Evolutionary conservation across 2,888 invertebrate genomes (phyloP).

Genomic region (Scelioninae gen. 1): DNA sequence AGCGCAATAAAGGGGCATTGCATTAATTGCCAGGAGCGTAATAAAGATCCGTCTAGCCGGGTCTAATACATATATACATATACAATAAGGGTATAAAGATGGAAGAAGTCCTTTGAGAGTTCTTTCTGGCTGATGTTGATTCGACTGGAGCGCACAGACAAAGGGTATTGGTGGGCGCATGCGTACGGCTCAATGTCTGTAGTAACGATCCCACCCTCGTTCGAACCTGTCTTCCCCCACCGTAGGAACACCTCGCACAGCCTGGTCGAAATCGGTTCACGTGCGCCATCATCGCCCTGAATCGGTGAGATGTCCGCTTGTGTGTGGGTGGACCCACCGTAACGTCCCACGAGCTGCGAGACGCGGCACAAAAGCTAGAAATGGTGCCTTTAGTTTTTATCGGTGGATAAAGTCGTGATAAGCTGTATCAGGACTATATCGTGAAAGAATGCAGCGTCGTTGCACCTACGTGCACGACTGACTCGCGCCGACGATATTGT

Average conservation of each 20-base stretch:
- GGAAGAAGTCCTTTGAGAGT: slow-evolving; percentile 80
- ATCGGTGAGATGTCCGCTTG: slow-evolving; percentile 44
- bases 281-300: slow-evolving; percentile 58
- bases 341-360: slow-evolving; percentile 68
- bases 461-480: slow-evolving; percentile 61
- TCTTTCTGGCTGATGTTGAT: slow-evolving; percentile 67
- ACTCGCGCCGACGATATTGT: slow-evolving; percentile 72
- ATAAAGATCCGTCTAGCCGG: slow-evolving; percentile 58
- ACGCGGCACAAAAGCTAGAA: slow-evolving; percentile 79
- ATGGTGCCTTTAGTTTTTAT: slow-evolving; percentile 83
- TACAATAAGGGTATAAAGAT: slow-evolving; percentile 76
- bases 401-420: slow-evolving; percentile 82
- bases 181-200: slow-evolving; percentile 75
- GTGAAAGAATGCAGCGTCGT: slow-evolving; percentile 73
- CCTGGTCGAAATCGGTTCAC: slow-evolving; percentile 68
- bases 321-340: slow-evolving; percentile 62
- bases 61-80: slow-evolving; percentile 74
- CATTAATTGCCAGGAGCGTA: slow-evolving; percentile 51
- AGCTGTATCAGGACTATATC: slow-evolving; percentile 79
- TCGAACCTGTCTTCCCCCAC: slow-evolving; percentile 74
- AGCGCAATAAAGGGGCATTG: slow-evolving; percentile 22
- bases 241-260: slow-evolving; percentile 50
- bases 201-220: slow-evolving; percentile 82
- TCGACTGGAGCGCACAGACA: slow-evolving; percentile 76
- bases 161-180: slow-evolving; percentile 80